Base-by-base conservation (phyloP, 2,797 vertebrate genomes). In the Onychomys arenicola region DNA sequence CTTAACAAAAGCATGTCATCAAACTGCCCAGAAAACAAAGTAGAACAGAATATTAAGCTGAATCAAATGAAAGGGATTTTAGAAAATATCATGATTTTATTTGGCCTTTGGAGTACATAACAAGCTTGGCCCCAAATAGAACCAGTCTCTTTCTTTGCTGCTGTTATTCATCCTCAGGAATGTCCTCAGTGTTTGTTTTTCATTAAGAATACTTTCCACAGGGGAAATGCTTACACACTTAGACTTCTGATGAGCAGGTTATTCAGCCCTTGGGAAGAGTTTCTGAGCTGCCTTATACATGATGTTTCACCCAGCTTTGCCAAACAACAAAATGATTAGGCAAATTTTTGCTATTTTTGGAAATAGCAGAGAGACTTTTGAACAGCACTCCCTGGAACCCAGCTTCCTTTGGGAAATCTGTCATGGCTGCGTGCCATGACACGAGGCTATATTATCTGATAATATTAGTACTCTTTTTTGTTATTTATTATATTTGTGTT, bases 111-210 rank as follows among this genome's bases (percentile, higher is more conserved):
- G 21, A 69, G 40, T 87, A 71, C 69, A 63, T 32, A 84, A 91
- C 12, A 89, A 61, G 5, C 13, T 40, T 87, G 32, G 89, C 25
- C 21, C 46, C 78, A 92, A 86, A 92, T 13, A 40, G 5, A 82
- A 6, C 69, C n/a, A 61, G 21, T 4, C 34, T 87, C 7, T 71
- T 83, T 91, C 83, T 52, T 19, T 87, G 4, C 43, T 93, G 40
- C n/a, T 87, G 23, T 84, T 97, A 89, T 96, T 55, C 27, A 65
- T 94, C 37, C 29, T 88, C 43, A 89, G 40, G 78, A 91, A 96
- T 71, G 14, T 86, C 84, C 21, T 21, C 73, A 19, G 86, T 52
- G 77, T 80, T 93, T 95, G 90, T 57, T 95, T 97, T 93, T 95
- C 5, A 83, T 57, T 93, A 17, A 93, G 96, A 92, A 87, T 92